Evolutionary conservation across 2,888 invertebrate genomes (phyloP).

Genomic region (Dolomedes plantarius): DNA sequence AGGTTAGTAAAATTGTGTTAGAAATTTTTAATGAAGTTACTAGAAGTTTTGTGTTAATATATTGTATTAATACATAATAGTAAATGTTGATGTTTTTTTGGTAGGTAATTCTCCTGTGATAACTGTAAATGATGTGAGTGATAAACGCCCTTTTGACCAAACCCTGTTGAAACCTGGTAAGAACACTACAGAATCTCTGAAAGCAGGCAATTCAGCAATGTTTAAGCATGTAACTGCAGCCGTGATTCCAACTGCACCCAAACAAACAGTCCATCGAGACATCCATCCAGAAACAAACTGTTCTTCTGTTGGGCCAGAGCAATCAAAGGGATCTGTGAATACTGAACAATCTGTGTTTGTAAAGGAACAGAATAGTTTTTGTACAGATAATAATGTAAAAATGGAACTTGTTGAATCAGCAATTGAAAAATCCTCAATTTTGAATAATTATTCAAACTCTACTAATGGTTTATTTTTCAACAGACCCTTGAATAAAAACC

Average conservation of each 20-base stretch:
- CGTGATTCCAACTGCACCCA: slow-evolving; percentile 69
- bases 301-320: slow-evolving; percentile 9
- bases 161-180: slow-evolving; percentile 16
- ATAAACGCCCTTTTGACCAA: slow-evolving; percentile 15
- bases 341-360: neutral
- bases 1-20: too few species aligned
- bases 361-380: neutral
- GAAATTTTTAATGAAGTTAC: too few species aligned
- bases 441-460: slow-evolving; percentile 16
- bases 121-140: slow-evolving; percentile 23
- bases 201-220: neutral
- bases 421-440: slow-evolving; percentile 16
- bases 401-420: slow-evolving; percentile 22
- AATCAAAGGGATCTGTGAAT: slow-evolving; percentile 14
- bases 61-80: too few species aligned
- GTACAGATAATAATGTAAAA: slow-evolving; percentile 29
- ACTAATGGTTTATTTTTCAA: slow-evolving; percentile 2
- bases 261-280: slow-evolving; percentile 50
- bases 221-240: slow-evolving; percentile 63
- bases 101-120: slow-evolving; percentile 63
- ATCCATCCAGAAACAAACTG: slow-evolving; percentile 45
- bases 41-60: too few species aligned
- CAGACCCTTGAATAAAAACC: slow-evolving; percentile 30
- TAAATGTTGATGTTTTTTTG: too few species aligned
- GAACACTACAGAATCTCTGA: slow-evolving; percentile 22